Conservation (phyloP, 2,888 invertebrate genomes). For the Prionchulus punctatus region DNA sequence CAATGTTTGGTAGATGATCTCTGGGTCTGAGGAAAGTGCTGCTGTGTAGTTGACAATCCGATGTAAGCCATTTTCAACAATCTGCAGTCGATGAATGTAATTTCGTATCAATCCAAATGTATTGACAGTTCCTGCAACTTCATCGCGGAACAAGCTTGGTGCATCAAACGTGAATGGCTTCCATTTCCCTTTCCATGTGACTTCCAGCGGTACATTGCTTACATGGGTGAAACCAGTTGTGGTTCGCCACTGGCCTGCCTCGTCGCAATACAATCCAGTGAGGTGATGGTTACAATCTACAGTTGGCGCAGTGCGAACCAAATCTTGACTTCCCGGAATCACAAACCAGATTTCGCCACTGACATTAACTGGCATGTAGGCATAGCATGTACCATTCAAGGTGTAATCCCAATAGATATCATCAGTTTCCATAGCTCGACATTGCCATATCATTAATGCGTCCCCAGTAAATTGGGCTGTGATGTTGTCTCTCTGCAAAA, state of each 20-base stretch:
- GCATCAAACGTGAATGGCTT: not conserved
- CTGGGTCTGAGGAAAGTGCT: not conserved
- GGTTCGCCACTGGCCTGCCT: not conserved
- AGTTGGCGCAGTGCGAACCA: not conserved
- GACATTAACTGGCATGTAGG: not conserved
- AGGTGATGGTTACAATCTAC: constrained; percentile 4
- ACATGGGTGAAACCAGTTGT: not conserved
- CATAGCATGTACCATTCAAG: constrained; percentile 4
- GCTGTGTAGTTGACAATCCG: not conserved
- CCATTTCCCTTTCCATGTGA: not conserved
- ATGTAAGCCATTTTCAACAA: not conserved
- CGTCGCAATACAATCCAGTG: not conserved
- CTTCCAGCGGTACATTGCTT: not conserved
- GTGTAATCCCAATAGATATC: constrained; percentile 6
- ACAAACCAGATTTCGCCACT: not conserved
- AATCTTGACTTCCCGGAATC: constrained; percentile 2
- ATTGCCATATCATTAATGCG: constrained; percentile 4
- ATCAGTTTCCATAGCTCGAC: not conserved
- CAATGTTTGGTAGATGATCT: not conserved
- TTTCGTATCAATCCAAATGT: constrained; percentile 1
- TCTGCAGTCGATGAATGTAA: not conserved
- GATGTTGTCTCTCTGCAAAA: not conserved
- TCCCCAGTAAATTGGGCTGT: constrained; percentile 5
- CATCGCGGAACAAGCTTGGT: not conserved
- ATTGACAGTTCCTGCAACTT: not conserved